Evolutionary conservation across 2,888 invertebrate species (phyloP).

Genomic region (Xestia rhomboidea): DNA sequence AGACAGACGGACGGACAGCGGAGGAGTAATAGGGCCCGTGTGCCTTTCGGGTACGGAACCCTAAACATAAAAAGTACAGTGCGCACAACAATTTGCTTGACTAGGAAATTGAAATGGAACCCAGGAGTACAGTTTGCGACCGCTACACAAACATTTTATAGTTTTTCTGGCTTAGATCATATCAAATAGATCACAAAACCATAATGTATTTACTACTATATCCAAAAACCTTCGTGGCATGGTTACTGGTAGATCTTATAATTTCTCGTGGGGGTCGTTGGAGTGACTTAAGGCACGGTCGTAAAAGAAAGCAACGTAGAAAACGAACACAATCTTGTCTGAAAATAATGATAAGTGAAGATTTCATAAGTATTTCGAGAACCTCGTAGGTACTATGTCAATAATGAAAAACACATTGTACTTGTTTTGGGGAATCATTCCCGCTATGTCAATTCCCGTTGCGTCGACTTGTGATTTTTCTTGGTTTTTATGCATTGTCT

Average conservation of each 20-base stretch:
- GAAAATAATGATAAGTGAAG: slow-evolving; percentile 37
- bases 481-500: too few species aligned
- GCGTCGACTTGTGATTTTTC: too few species aligned
- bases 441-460: too few species aligned
- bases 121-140: slow-evolving; percentile 5
- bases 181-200: slow-evolving; percentile 11
- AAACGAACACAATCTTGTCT: slow-evolving; percentile 12
- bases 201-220: slow-evolving; percentile 27
- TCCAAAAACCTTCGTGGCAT: slow-evolving; percentile 22
- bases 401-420: neutral
- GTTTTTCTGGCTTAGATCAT: neutral
- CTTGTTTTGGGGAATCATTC: neutral
- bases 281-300: slow-evolving; percentile 21
- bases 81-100: neutral
- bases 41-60: too few species aligned
- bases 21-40: too few species aligned
- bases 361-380: neutral
- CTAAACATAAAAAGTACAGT: neutral
- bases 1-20: too few species aligned
- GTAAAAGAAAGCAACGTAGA: slow-evolving; percentile 29
- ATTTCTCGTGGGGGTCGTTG: slow-evolving; percentile 43
- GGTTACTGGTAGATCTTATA: slow-evolving; percentile 11
- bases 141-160: neutral
- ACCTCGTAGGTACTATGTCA: neutral
- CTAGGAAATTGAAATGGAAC: neutral